phyloP scores from a whole-genome alignment of 2,888 invertebrate species.

The Criorhina ranunculi region DNA sequence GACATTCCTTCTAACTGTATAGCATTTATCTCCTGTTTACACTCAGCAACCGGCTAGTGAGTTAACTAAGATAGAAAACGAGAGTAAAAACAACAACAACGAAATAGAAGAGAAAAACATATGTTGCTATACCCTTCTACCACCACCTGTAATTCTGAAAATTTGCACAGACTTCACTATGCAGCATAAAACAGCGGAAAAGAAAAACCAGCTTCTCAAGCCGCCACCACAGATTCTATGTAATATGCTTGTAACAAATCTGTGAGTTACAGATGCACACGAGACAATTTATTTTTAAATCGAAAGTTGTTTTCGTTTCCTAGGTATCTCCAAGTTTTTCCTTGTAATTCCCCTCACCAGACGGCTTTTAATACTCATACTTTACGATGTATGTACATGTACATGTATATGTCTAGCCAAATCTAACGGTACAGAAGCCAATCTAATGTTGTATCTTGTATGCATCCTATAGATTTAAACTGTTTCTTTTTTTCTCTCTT shows the following conservation, averaged over 20 bases:
- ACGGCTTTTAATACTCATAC: conserved; percentile 27
- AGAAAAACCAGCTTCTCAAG: conserved; percentile 46
- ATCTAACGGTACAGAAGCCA: conserved; percentile 62
- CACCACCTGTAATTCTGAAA: conserved; percentile 23
- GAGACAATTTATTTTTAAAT: conserved; percentile 73
- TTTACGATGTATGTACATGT: conserved; percentile 12
- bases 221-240: conserved; percentile 7
- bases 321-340: conserved; percentile 47
- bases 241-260: conserved; percentile 3
- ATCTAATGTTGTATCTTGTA: conserved; percentile 49
- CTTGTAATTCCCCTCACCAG: conserved; percentile 20
- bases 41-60: conserved; percentile 14
- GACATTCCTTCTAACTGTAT: conserved; percentile 48
- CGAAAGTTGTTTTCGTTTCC: conserved; percentile 75
- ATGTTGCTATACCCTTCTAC: not conserved
- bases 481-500: conserved; percentile 40
- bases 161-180: conserved; percentile 25
- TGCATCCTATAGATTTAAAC: conserved; percentile 49
- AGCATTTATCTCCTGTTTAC: conserved; percentile 28
- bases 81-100: conserved; percentile 56
- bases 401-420: conserved; percentile 48
- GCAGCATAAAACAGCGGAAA: conserved; percentile 11
- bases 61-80: conserved; percentile 59
- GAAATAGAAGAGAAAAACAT: conserved; percentile 7
- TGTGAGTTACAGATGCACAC: conserved; percentile 42